Conservation (phyloP, 2,888 invertebrate species). For the Poecilus cupreus region DNA sequence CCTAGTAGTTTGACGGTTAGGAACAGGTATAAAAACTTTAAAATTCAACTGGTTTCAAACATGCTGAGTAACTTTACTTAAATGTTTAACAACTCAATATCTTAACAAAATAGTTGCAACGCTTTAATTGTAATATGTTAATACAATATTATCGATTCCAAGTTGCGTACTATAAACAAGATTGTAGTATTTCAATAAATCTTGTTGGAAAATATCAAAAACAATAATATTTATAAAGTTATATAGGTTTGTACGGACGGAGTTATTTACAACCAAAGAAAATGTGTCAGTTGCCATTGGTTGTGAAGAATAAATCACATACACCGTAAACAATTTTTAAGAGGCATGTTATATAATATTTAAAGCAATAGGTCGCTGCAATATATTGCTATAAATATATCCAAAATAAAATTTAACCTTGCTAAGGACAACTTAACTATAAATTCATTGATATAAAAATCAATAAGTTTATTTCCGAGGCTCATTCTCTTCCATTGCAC, state of each 20-base stretch:
- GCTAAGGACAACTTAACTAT: slow-evolving; percentile 6
- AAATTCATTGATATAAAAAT: slow-evolving; percentile 23
- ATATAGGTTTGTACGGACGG: background rate
- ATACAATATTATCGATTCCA: background rate
- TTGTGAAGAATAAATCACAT: slow-evolving; percentile 3
- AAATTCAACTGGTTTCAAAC: background rate
- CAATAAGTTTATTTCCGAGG: slow-evolving; percentile 7
- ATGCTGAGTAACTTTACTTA: background rate
- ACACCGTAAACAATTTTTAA: background rate
- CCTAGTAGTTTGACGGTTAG: background rate
- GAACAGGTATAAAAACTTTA: background rate
- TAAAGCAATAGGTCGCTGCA: background rate
- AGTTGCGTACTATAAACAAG: background rate
- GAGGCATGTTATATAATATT: slow-evolving; percentile 14
- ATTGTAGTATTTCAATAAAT: too few relatives aligned
- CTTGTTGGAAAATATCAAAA: background rate
- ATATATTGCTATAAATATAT: background rate
- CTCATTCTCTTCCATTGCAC: background rate
- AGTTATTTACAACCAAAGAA: slow-evolving; percentile 4
- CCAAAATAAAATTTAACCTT: background rate
- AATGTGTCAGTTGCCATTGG: slow-evolving; percentile 21
- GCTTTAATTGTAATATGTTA: background rate
- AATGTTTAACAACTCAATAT: background rate
- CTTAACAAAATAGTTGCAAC: background rate
- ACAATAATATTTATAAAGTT: background rate